phyloP scores from a whole-genome alignment of 1,140 invertebrate species.

The Drosophila ananassae region DNA sequence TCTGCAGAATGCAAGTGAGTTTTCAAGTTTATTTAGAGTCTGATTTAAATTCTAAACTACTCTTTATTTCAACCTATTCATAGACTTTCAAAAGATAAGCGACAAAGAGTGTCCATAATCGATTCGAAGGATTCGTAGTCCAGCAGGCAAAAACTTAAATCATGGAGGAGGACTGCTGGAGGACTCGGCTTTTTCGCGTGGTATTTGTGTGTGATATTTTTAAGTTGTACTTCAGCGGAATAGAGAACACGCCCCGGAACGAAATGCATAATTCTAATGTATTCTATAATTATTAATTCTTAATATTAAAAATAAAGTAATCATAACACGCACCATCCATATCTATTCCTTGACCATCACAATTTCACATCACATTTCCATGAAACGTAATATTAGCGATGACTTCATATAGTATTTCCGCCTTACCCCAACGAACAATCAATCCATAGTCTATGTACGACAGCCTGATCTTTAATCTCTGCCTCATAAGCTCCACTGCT shows the following conservation, averaged over 20 bases:
- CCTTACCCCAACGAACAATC: conserved; percentile 39
- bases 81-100: conserved; percentile 81
- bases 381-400: conserved; percentile 28
- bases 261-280: conserved; percentile 70
- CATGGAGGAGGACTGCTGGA: conserved; percentile 40
- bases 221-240: conserved; percentile 79
- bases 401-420: conserved; percentile 38
- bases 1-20: conserved; percentile 75
- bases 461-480: conserved; percentile 39
- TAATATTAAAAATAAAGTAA: conserved; percentile 77
- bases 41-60: no score
- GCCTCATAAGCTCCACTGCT: conserved; percentile 14
- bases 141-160: conserved; percentile 51
- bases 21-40: no score
- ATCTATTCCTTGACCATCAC: conserved; percentile 39
- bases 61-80: background rate
- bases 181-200: conserved; percentile 61
- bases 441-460: conserved; percentile 17
- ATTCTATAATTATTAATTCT: conserved; percentile 77
- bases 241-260: conserved; percentile 59
- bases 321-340: conserved; percentile 45
- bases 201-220: conserved; percentile 83
- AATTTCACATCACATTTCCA: conserved; percentile 5
- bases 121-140: conserved; percentile 4
- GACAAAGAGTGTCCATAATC: conserved; percentile 77